Base-by-base conservation (phyloP, 2,888 invertebrate species). In the Melikaiella ostensackeni region DNA sequence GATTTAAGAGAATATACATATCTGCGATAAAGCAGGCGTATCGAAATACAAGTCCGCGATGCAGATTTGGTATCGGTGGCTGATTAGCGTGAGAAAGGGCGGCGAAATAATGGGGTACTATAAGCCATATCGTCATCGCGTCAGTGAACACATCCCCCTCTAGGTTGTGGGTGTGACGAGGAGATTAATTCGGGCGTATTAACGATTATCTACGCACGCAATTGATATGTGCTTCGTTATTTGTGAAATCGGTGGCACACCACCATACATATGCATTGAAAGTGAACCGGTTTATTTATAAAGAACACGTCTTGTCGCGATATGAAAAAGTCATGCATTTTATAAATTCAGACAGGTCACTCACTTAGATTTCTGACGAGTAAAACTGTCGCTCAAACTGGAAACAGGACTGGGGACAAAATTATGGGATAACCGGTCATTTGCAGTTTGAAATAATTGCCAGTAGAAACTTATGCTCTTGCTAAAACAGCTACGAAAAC, bases 31-130 rank as follows among this genome's bases (percentile, higher is more conserved):
- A 70, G 33, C 70, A 70, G 70, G 46, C 70, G 46, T 70, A 70
- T 70, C 70, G 70, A 70, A 70, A 70, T 70, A 70, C 50, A 70
- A 1, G 74, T 74, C 16, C 27, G 19, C 33, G 74, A 74, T 74
- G 74, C 59, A 35, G 74, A 74, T 74, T 61, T 16, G 24, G 35
- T 74, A 74, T 74, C 74, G 50, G 74, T 74, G 74, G 33, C 57
- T 74, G 74, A 74, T 74, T 74, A 74, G 57, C 59, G 74, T 74
- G 74, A 74, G 74, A 74, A 74, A 74, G 35, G 50, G 21, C 74
- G 38, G 38, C 38, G 24, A 38, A 74, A 74, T 74, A 74, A 74
- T 74, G 35, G 74, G 35, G 11, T 59, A 74, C 27, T 59, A 35
- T 21, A 59, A 9, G 33, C 38, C 24, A 59, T 74, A 61, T 74